Conservation (phyloP, 2,888 invertebrate genomes). For the Melipona bicolor region DNA sequence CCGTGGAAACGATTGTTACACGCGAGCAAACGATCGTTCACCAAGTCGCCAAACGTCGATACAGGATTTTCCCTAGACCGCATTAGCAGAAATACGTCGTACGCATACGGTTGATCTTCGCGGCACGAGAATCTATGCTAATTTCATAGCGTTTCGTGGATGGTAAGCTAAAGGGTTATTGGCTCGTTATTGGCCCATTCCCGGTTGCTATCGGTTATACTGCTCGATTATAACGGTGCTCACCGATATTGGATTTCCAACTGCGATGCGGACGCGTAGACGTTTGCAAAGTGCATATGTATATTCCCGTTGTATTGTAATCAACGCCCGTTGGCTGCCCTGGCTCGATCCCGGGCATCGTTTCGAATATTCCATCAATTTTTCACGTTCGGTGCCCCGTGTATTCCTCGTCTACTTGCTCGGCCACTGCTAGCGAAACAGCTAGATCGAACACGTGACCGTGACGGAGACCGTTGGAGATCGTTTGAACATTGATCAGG, state of each 20-base stretch:
- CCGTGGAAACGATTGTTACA: conserved; percentile 29
- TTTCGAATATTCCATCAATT: conserved; percentile 13
- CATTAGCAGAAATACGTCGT: conserved; percentile 64
- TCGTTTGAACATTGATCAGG: not conserved
- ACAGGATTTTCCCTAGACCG: conserved; percentile 59
- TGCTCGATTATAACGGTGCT: conserved; percentile 67
- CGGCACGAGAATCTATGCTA: conserved; percentile 67
- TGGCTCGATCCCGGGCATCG: conserved; percentile 11
- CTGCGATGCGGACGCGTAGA: conserved; percentile 47
- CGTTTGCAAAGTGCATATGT: conserved; percentile 39
- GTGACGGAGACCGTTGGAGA: not conserved
- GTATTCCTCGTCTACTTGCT: not conserved
- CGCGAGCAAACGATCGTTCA: conserved; percentile 21
- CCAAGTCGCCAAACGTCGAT: conserved; percentile 41
- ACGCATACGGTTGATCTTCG: conserved; percentile 63
- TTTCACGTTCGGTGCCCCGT: not conserved
- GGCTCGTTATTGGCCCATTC: conserved; percentile 69
- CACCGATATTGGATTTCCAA: conserved; percentile 69
- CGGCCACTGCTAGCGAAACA: not conserved
- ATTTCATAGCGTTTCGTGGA: conserved; percentile 67
- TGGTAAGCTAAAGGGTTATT: conserved; percentile 68
- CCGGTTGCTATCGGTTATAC: conserved; percentile 59
- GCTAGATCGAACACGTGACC: not conserved
- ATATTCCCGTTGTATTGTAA: conserved; percentile 44
- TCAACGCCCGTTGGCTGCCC: conserved; percentile 24